A percentile compares a stretch with the other conserved stretches of the same genome.
phyloP scores from a whole-genome alignment of 1,140 invertebrate species.

The Heliothis subflexa region DNA sequence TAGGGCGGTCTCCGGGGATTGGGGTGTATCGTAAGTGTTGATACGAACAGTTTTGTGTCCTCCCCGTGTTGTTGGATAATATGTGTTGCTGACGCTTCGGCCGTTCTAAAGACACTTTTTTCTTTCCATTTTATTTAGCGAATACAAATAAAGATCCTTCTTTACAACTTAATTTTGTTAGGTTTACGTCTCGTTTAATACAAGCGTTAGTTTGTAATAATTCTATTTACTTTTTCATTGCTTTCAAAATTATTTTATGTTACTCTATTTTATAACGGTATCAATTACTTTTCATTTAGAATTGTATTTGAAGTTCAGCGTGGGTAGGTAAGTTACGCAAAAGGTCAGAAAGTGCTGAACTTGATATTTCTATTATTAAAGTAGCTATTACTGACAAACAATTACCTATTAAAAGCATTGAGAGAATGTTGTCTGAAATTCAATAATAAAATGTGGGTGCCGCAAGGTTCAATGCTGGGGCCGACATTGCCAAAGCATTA shows the following conservation, averaged over 20 bases:
- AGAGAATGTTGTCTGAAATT: neutral
- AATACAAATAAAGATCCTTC: conserved; percentile 35
- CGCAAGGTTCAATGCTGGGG: neutral
- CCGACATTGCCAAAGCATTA: neutral
- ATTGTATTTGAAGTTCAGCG: neutral
- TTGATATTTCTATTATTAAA: neutral
- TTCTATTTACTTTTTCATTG: neutral
- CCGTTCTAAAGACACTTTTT: conserved; percentile 22
- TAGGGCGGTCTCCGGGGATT: conserved; percentile 65
- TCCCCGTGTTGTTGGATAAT: conserved; percentile 58
- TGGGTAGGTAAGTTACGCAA: neutral
- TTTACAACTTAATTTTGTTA: conserved; percentile 33
- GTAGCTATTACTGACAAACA: neutral
- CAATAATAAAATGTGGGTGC: neutral
- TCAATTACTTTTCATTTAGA: neutral
- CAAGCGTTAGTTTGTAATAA: neutral
- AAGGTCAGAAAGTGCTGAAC: neutral
- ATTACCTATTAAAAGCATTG: neutral
- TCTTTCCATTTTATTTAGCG: conserved; percentile 21
- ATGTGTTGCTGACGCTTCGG: conserved; percentile 59
- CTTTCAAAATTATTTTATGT: conserved; percentile 5
- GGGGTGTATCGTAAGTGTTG: conserved; percentile 70
- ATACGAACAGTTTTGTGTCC: conserved; percentile 68
- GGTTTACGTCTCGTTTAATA: conserved; percentile 4
- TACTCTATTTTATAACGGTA: neutral